Conservation (phyloP, 2,888 invertebrate species). For the Tiliacea citrago region DNA sequence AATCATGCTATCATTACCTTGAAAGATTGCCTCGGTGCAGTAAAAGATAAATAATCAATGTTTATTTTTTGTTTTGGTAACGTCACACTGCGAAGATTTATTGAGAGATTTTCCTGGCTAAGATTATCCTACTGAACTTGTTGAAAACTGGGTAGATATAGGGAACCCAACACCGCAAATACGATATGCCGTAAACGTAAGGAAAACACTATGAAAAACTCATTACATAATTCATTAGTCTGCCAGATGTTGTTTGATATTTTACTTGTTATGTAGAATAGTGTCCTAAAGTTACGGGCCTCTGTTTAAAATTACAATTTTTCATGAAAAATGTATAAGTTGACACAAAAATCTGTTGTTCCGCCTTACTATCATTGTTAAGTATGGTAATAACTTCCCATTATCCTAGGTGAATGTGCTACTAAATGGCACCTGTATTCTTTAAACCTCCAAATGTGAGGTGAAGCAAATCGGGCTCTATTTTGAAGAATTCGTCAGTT, state of each 20-base stretch:
- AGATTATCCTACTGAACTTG: neutral
- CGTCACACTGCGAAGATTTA: neutral
- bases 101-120: neutral
- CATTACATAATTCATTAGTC: conserved; percentile 56
- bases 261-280: conserved; percentile 36
- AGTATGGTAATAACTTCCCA: conserved; percentile 62
- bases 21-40: conserved; percentile 20
- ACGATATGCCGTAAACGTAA: conserved; percentile 6
- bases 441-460: conserved; percentile 39
- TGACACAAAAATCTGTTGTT: conserved; percentile 60
- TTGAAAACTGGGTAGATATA: neutral
- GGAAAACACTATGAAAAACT: conserved; percentile 18
- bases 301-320: conserved; percentile 51
- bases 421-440: conserved; percentile 66
- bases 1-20: conserved; percentile 20
- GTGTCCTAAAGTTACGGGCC: conserved; percentile 21
- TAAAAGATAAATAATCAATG: conserved; percentile 14
- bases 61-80: neutral
- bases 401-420: conserved; percentile 64
- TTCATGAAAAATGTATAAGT: conserved; percentile 57
- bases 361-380: conserved; percentile 60
- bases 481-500: conserved; percentile 70
- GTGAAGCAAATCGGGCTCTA: conserved; percentile 47
- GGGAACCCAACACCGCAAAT: neutral
- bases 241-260: conserved; percentile 63